Conservation (phyloP, 35 echinoderm and acorn worm species). For the Apostichopus californicus region DNA sequence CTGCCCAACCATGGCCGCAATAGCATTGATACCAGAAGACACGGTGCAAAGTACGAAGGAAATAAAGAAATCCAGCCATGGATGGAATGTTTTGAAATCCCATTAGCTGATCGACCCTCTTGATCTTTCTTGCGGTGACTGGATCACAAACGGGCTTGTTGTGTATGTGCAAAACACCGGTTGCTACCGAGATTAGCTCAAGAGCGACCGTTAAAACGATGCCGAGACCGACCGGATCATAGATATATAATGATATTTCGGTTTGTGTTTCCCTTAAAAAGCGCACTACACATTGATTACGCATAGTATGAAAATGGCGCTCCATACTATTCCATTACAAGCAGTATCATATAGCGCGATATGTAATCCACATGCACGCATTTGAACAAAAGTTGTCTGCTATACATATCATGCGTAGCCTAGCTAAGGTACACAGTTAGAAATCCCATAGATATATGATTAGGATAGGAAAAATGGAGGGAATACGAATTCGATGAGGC, state of each 20-base stretch:
- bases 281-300: too few species aligned
- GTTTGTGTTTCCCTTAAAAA: too few species aligned
- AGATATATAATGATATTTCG: too few species aligned
- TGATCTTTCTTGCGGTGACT: not conserved
- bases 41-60: conserved; percentile 26
- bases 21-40: conserved; percentile 48
- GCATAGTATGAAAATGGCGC: too few species aligned
- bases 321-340: too few species aligned
- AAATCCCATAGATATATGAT: not conserved
- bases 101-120: conserved; percentile 20
- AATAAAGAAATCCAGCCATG: conserved; percentile 10
- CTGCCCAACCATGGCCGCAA: conserved; percentile 25
- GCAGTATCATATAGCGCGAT: too few species aligned
- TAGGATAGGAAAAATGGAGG: not conserved
- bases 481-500: not conserved
- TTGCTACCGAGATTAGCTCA: not conserved
- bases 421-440: too few species aligned
- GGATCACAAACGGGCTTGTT: conserved; percentile 19
- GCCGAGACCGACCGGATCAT: not conserved
- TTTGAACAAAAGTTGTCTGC: too few species aligned
- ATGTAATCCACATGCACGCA: too few species aligned
- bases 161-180: conserved; percentile 5
- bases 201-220: not conserved
- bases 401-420: too few species aligned
- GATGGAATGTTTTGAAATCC: not conserved